phyloP scores from a whole-genome alignment of 2,888 invertebrate species.

The Emmelina monodactyla region DNA sequence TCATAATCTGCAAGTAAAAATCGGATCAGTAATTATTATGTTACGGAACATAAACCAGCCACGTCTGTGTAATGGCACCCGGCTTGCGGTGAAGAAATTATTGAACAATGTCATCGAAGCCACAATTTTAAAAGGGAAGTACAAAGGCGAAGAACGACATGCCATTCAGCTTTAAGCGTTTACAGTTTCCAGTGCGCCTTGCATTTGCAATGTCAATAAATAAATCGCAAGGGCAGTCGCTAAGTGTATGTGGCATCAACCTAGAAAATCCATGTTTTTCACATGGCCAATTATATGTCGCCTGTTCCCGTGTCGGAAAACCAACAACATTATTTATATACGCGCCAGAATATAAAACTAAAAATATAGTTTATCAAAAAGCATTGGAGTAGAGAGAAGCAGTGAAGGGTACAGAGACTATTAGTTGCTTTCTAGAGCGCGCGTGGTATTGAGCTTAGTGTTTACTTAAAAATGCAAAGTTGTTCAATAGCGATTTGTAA shows the following conservation, averaged over 20 bases:
- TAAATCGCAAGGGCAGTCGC: conserved; percentile 16
- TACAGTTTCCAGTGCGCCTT: conserved; percentile 17
- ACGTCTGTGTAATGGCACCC: conserved; percentile 14
- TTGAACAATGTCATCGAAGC: too few species aligned
- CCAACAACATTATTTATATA: conserved; percentile 21
- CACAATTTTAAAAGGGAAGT: too few species aligned
- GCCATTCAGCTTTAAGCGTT: conserved; percentile 14
- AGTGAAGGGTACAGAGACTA: too few species aligned
- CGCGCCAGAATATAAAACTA: conserved; percentile 19
- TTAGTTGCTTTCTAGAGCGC: too few species aligned
- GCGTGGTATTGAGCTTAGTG: too few species aligned
- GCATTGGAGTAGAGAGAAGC: too few species aligned
- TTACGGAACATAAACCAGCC: conserved; percentile 13
- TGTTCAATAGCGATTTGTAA: too few species aligned
- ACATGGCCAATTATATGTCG: conserved; percentile 22
- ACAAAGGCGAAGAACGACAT: too few species aligned
- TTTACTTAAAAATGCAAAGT: too few species aligned
- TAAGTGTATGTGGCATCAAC: conserved; percentile 14
- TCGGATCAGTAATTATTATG: conserved; percentile 13
- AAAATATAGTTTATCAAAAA: conserved; percentile 18
- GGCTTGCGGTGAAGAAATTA: conserved; percentile 11
- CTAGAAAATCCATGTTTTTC: conserved; percentile 17
- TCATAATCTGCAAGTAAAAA: conserved; percentile 13
- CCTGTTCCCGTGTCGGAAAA: conserved; percentile 23
- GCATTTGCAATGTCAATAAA: conserved; percentile 18